Base-by-base conservation (phyloP, 2,113 vertebrate genomes). In the Nothocercus julius region DNA sequence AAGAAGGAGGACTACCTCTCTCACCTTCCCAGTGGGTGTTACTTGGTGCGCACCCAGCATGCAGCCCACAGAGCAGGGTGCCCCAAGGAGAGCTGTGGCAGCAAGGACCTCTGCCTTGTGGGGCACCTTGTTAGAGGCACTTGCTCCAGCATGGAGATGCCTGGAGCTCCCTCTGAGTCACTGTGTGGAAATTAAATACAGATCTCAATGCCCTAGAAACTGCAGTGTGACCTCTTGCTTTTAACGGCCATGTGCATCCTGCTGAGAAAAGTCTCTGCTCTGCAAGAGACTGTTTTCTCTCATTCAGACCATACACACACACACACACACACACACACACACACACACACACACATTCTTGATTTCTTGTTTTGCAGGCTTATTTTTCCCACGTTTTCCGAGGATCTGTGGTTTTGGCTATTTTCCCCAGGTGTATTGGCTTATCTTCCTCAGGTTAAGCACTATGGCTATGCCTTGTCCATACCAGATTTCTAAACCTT, bases 31-130 rank as follows among this genome's bases (percentile, higher is more conserved):
- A 2, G 45, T 47, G 45, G 12, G 18, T 42, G 20, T 21, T n/a
- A 32, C 18, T 19, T 27, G 27, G 27, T 13, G 25, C 13, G 25
- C 4, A 6, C 53, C 25, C 13, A 17, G 25, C 25, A 8, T 28
- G 25, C 5, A 27, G 45, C 11, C n/a, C 62, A 30, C 5, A 8
- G 36, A 22, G 36, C 62, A 0, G 0, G 32, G 67, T 75, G 75
- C 38, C 21, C 69, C 25, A 9, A 74, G 34, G 30, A 58, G 66
- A 42, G 44, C 64, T 66, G 34, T 25, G 27, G 78, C 69, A 91
- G 59, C 13, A 32, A 77, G 59, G 53, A 69, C 21, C 11, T 66
- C 54, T 70, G 44, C 38, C 66, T 49, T 45, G 20, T 49, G 61
- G 54, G 28, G 8, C n/a, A 63, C 32, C n/a, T 58, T 75, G 21